A percentile compares a stretch with the other conserved stretches of the same genome.
These are phyloP conservation scores for Pelosia muscerda DNA, from an alignment of 2,888 invertebrate genomes.

Conservation along the genomic window DNA sequence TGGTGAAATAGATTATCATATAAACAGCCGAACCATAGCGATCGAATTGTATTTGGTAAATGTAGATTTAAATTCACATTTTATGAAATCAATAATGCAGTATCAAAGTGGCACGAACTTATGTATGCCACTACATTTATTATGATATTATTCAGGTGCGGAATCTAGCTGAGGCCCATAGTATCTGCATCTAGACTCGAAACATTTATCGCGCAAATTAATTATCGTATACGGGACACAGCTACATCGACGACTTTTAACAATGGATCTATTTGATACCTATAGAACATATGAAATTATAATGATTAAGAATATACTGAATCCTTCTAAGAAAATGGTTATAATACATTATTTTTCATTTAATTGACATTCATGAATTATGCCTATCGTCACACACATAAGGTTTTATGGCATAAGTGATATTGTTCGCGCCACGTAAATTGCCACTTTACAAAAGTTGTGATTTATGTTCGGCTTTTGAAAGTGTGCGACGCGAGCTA, in stretches of 20 bases:
- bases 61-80: conserved; percentile 35
- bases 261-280: no score
- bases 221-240: not conserved
- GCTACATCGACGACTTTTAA: not conserved
- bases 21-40: conserved; percentile 52
- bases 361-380: conserved; percentile 39
- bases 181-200: not conserved
- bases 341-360: conserved; percentile 27
- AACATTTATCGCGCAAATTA: not conserved
- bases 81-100: conserved; percentile 25
- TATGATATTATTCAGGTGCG: no score
- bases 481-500: conserved; percentile 68
- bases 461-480: conserved; percentile 63
- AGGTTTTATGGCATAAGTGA: conserved; percentile 49
- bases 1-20: conserved; percentile 59
- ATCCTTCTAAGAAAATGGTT: not conserved
- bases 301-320: not conserved
- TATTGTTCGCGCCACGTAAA: conserved; percentile 56
- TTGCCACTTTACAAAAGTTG: conserved; percentile 65
- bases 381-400: conserved; percentile 41
- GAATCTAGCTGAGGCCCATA: no score
- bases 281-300: no score
- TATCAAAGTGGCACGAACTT: not conserved
- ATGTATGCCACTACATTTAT: not conserved
- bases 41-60: conserved; percentile 48